These are phyloP conservation scores for Gymnocypris eckloni DNA, from an alignment of 2,797 vertebrate species.

Conservation along the genomic window DNA sequence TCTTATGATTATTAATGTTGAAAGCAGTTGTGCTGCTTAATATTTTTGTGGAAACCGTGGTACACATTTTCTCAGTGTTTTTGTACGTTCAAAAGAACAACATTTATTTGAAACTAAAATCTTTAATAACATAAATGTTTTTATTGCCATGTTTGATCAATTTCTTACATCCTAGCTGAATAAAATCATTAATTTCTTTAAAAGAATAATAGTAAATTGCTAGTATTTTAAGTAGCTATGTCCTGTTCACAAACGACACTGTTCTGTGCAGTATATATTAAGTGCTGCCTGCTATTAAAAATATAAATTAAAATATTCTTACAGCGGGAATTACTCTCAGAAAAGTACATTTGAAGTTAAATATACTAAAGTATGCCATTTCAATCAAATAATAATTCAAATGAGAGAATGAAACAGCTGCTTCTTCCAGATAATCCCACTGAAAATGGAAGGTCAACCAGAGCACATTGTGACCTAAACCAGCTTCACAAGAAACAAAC, in stretches of 20 bases:
- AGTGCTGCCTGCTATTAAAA: neutral
- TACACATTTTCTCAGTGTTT: neutral
- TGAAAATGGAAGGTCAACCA: neutral
- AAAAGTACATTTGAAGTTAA: neutral
- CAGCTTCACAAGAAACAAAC: neutral
- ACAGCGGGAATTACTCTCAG: neutral
- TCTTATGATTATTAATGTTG: neutral
- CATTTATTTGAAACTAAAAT: neutral
- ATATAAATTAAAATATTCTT: neutral
- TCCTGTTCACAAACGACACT: neutral
- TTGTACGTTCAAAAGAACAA: neutral
- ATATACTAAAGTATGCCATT: neutral
- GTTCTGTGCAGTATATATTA: neutral
- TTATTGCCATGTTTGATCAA: neutral
- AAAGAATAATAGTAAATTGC: neutral
- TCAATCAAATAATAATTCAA: neutral
- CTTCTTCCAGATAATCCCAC: neutral
- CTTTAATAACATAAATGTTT: neutral
- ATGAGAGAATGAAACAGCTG: neutral
- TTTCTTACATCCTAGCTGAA: neutral
- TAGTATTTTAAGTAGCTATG: neutral
- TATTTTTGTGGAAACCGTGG: neutral
- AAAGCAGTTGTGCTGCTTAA: neutral
- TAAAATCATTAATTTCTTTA: neutral
- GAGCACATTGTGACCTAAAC: neutral